Evolutionary conservation across 1,140 invertebrate genomes (phyloP), one percentile per base, ranked within the genome.

Genomic region (Chironomus tepperi): DNA sequence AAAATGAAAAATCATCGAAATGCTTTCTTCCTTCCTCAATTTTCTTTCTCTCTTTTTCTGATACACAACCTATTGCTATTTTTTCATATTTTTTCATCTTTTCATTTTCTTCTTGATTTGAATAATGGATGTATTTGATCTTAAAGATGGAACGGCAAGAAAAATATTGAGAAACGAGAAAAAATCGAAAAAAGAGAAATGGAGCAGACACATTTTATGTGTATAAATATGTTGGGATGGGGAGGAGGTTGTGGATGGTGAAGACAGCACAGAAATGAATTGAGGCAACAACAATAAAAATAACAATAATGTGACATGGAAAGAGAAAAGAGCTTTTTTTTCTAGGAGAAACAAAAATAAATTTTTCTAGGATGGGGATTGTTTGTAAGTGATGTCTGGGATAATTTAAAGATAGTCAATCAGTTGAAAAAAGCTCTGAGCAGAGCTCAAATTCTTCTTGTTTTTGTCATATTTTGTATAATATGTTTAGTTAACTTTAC

Each of bases 111-210:
- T n/a, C n/a, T n/a, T 57, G 47, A 57, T 57, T 57, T 57, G 47
- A 57, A 57, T 57, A 57, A 57, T 57, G 47, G 47, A 57, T 57
- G 47, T 57, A n/a, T 57, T 57, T 57, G 47, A 57, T 57, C 47
- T 57, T 57, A 57, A n/a, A 57, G 47, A 57, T 15, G 5, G 47
- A 57, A 47, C 43, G 15, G 24, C 24, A 34, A 34, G 5, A 34
- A 34, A 34, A 34, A 34, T 34, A 34, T 34, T 34, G 24, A 34
- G 24, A 34, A 34, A 34, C 5, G 24, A 34, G 5, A 34, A 34
- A 34, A 34, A 34, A 34, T 34, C 24, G 24, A 47, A 15, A 57
- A 57, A 12, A 57, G n/a, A 57, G 10, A 57, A 57, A 57, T 57
- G 47, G 47, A 57, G 47, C 47, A 57, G 47, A 57, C 12, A 57